Evolutionary conservation across 92 coral and sea anemone species (phyloP), one percentile per base, ranked within the genome.

Genomic region (Epizoanthus stellaris): DNA sequence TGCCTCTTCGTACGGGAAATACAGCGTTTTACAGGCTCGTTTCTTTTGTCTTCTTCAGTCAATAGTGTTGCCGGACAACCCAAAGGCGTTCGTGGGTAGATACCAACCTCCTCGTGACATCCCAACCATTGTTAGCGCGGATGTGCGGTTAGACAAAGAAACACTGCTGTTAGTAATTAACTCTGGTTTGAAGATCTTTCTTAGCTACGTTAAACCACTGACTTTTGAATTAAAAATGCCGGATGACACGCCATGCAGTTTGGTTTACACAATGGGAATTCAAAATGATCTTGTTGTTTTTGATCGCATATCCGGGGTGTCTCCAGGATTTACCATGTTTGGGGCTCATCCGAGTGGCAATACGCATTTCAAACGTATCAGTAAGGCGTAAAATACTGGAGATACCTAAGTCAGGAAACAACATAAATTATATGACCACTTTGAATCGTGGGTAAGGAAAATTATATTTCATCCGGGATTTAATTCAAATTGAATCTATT

Each of bases 281-380:
- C 82, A 90, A n/a, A 75, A 88, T 19, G 93, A 92, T 42, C 82
- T 70, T n/a, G 65, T 94, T 21, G 79, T 73, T 34, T 94, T 92
- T 65, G 98, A 94, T 60, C 57, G 20, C 49, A 91, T 94, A 2
- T 53, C 70, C 4, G 93, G 92, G 8, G 69, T 94, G 15, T 87
- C 89, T 3, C 82, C 79, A 20, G 94, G 88, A 4, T 94, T 94
- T 77, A 89, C 89, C 6, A 89, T 94, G 89, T 87, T 57, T 67
- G 77, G 82, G 34, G 98, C 98, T 0, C 89, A 92, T 47, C 95
- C 93, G 4, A 92, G 92, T 63, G 98, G 98, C 2, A 64, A 85
- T 15, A 69, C 91, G 11, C 68, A 87, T 71, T 88, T 92, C 19
- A 77, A 77, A 62, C 56, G 82, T 36, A 77, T 62, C 16, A 19